Conservation (phyloP, 2,797 vertebrate genomes). For the Carcharodon carcharias region DNA sequence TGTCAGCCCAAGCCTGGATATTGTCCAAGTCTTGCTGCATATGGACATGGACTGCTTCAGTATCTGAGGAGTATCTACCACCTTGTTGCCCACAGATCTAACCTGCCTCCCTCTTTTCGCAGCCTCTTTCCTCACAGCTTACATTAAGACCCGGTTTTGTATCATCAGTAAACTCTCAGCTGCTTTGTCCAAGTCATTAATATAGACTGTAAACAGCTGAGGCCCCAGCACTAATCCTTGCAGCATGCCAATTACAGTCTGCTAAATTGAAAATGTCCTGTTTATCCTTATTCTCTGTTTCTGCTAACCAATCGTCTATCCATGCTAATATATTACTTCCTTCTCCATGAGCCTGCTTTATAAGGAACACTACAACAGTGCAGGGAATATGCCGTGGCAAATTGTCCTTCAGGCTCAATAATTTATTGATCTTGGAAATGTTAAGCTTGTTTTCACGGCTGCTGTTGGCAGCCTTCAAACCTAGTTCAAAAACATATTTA, state of each 20-base stretch:
- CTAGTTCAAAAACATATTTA: slow-evolving; percentile 23
- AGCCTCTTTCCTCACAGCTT: neutral
- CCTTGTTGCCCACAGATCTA: neutral
- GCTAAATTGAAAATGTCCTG: no score
- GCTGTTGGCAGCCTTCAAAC: neutral
- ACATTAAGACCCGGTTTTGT: neutral
- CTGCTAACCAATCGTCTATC: neutral
- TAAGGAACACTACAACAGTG: neutral
- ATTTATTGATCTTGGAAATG: neutral
- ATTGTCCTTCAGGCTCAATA: neutral
- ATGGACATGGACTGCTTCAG: no score
- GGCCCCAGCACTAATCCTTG: no score
- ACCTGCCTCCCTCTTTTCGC: neutral
- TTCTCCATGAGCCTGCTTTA: neutral
- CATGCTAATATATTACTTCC: neutral
- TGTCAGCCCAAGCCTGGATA: no score
- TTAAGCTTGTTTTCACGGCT: neutral
- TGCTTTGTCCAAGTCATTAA: neutral
- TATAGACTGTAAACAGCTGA: no score
- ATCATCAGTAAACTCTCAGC: neutral
- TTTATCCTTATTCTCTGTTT: no score
- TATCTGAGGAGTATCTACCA: neutral
- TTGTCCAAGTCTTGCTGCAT: no score
- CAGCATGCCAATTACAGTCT: no score
- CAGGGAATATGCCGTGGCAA: neutral